Evolutionary conservation across 1,140 invertebrate species (phyloP).

Genomic region (Hyles vespertilio): DNA sequence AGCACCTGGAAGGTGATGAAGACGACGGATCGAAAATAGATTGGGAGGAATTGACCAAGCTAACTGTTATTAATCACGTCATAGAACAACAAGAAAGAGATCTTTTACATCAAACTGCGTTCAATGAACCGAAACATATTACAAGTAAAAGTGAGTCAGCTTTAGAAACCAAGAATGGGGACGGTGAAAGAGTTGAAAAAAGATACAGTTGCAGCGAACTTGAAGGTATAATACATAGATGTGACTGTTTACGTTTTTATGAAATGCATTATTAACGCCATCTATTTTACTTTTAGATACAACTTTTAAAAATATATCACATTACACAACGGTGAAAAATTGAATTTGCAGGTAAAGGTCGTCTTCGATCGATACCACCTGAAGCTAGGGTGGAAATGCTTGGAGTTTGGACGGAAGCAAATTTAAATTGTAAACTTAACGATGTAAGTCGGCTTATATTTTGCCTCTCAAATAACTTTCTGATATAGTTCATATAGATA

Average conservation of each 20-base stretch:
- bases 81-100: slow-evolving; percentile 64
- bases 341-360: slow-evolving; percentile 34
- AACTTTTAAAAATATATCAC: slow-evolving; percentile 1
- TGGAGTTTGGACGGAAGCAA: slow-evolving; percentile 67
- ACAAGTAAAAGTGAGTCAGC: slow-evolving; percentile 57
- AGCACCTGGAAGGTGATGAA: slow-evolving; percentile 78
- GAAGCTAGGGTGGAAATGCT: slow-evolving; percentile 65
- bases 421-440: slow-evolving; percentile 67
- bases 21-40: slow-evolving; percentile 77
- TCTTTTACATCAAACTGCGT: slow-evolving; percentile 49
- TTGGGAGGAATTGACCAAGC: slow-evolving; percentile 78
- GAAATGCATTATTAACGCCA: slow-evolving; percentile 13
- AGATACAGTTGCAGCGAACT: slow-evolving; percentile 60
- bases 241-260: background rate
- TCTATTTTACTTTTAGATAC: slow-evolving; percentile 7
- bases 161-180: slow-evolving; percentile 43
- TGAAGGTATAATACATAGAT: slow-evolving; percentile 36
- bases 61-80: slow-evolving; percentile 66
- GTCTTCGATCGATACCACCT: slow-evolving; percentile 36
- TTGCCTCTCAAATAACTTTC: too few species aligned
- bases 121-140: slow-evolving; percentile 42
- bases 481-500: slow-evolving; percentile 12
- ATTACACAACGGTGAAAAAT: background rate
- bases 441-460: slow-evolving; percentile 41
- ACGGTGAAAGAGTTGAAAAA: slow-evolving; percentile 39